Conservation (phyloP, 2,888 invertebrate species). For the Monochamus alternatus region DNA sequence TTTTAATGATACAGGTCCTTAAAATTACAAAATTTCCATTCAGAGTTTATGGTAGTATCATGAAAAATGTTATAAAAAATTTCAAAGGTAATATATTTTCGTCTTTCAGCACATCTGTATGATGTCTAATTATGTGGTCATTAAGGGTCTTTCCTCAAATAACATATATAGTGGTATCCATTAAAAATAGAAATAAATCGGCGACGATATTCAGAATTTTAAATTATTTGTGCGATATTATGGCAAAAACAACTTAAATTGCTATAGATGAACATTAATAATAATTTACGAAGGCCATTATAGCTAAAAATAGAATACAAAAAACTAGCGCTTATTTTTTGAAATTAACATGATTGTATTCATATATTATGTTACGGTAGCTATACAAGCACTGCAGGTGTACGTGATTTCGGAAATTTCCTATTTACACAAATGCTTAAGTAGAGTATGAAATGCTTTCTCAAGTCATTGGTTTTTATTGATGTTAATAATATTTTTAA, state of each 20-base stretch:
- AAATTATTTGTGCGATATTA: not conserved
- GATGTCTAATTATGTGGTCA: not conserved
- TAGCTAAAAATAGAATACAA: not conserved
- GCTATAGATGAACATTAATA: not conserved
- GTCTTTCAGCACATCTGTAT: not conserved
- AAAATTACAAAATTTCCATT: too few species aligned
- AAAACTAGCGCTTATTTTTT: not conserved
- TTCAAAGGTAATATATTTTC: not conserved
- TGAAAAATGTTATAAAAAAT: too few species aligned
- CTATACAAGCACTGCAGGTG: not conserved
- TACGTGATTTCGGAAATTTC: not conserved
- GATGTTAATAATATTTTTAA: conserved; percentile 7
- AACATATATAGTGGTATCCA: not conserved
- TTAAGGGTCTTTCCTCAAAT: not conserved
- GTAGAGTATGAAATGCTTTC: not conserved
- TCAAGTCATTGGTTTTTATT: not conserved
- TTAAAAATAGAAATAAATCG: conserved; percentile 12
- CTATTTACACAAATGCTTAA: not conserved
- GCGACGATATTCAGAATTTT: conserved; percentile 10
- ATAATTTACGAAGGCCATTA: not conserved
- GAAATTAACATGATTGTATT: not conserved
- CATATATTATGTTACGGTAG: conserved; percentile 11
- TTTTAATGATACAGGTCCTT: too few species aligned
- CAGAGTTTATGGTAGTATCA: too few species aligned
- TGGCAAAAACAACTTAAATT: not conserved